Conservation (phyloP, 2,888 invertebrate species). For the Eretmocerus hayati region DNA sequence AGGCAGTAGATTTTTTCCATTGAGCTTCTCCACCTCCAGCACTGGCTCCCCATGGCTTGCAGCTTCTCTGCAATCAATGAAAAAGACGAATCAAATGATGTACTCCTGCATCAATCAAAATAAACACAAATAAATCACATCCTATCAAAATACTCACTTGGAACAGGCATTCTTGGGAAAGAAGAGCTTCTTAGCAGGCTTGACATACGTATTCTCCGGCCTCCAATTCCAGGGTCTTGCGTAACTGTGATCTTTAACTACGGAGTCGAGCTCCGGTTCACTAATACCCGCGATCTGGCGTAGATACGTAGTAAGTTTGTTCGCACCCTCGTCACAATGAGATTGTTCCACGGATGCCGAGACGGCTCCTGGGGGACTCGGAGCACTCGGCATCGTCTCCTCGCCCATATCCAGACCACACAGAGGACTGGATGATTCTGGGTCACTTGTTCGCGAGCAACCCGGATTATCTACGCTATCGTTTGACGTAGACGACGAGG, state of each 20-base stretch:
- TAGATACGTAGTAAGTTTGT: conserved; percentile 44
- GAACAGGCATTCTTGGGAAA: too few species aligned
- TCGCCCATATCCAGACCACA: too few species aligned
- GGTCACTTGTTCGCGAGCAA: too few species aligned
- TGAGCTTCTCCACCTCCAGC: conserved; percentile 30
- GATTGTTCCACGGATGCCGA: too few species aligned
- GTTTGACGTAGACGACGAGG: too few species aligned
- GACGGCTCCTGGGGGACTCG: too few species aligned
- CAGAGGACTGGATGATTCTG: too few species aligned
- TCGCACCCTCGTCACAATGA: conserved; percentile 52
- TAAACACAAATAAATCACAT: background rate
- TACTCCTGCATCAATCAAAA: background rate
- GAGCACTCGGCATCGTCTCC: too few species aligned
- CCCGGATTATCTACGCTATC: too few species aligned
- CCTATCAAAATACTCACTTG: too few species aligned
- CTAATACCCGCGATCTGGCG: conserved; percentile 39
- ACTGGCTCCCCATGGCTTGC: conserved; percentile 33
- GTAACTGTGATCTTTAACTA: conserved; percentile 66
- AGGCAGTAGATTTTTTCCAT: conserved; percentile 32
- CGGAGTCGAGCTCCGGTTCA: conserved; percentile 43
- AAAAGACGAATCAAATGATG: conserved; percentile 2
- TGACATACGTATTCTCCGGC: conserved; percentile 57
- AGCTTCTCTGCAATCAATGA: conserved; percentile 24
- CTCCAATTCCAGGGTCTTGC: conserved; percentile 64
- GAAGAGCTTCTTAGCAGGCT: conserved; percentile 53